Evolutionary conservation across 2,113 vertebrate genomes (phyloP), one percentile per base, ranked within the genome.

Genomic region (Chiloscyllium plagiosum): DNA sequence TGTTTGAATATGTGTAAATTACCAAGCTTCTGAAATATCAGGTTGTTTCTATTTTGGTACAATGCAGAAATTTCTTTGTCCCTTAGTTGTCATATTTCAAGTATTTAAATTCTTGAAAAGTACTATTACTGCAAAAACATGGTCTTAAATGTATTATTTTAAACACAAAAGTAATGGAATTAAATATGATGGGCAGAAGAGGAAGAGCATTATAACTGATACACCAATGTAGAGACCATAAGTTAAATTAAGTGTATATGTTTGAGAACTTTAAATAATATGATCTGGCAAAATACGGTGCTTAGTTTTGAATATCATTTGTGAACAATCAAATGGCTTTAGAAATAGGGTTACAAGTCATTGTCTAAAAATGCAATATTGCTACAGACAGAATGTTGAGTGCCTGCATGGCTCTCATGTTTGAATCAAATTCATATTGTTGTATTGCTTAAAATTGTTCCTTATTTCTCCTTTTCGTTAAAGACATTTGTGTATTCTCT

Each of bases 341-440:
- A 90, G 65, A 92, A 92, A 33, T 61, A 90, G 56, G 15, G 29
- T 66, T 65, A 66, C 66, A 33, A 92, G 89, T 92, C 89, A 92
- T 61, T 66, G 89, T 92, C 56, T 66, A 92, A 92, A 92, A n/a
- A 66, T 92, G 89, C 61, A 66, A 65, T n/a, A 33, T 66, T 66
- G 56, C 33, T 61, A 56, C 33, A 37, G 56, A 92, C 56, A 66
- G 52, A 52, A n/a, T 8, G 89, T n/a, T 92, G 66, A 66, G 29
- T 92, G 19, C n/a, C 4, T 66, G 56, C 56, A 92, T 66, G n/a
- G 20, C 33, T 92, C 89, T 17, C 61, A 37, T 4, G 66, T 66
- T 33, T 65, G 89, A 66, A 92, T n/a, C 61, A 92, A 65, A 56
- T 92, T 92, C 89, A 66, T 92, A 37, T 92, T 66, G 56, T 66